These are phyloP conservation scores for Notiomystis cincta DNA, from an alignment of 2,113 vertebrate species.

Conservation along the genomic window DNA sequence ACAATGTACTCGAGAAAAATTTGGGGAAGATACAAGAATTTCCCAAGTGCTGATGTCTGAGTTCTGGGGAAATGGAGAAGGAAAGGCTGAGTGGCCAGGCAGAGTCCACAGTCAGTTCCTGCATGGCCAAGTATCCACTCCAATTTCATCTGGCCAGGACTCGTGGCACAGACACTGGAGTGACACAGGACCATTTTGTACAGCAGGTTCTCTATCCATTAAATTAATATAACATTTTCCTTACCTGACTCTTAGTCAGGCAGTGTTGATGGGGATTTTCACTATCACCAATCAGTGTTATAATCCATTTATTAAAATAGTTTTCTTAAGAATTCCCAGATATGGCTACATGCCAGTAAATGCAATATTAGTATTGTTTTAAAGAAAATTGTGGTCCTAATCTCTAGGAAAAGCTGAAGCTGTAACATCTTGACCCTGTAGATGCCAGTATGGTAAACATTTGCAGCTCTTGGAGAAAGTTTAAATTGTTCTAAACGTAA, in stretches of 20 bases:
- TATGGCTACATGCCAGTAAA: background rate
- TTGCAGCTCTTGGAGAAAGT: background rate
- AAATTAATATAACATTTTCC: background rate
- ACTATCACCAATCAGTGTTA: background rate
- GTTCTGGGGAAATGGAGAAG: background rate
- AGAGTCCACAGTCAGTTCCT: background rate
- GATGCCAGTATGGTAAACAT: background rate
- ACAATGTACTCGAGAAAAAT: background rate
- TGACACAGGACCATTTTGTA: background rate
- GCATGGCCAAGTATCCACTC: background rate
- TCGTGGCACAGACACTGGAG: background rate
- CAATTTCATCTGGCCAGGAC: background rate
- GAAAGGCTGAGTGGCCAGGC: background rate
- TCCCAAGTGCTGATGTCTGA: background rate
- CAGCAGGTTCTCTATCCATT: background rate
- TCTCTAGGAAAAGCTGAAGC: background rate
- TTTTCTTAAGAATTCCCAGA: background rate
- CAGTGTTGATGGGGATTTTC: background rate
- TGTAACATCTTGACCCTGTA: background rate
- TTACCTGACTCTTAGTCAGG: background rate
- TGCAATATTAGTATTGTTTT: background rate
- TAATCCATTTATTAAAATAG: background rate
- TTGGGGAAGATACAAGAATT: background rate
- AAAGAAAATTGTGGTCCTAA: background rate
- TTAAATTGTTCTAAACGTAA: background rate